A percentile compares a stretch with the other conserved stretches of the same genome.
Conservation (phyloP, 2,888 invertebrate species). For the Pardosa pseudoannulata region DNA sequence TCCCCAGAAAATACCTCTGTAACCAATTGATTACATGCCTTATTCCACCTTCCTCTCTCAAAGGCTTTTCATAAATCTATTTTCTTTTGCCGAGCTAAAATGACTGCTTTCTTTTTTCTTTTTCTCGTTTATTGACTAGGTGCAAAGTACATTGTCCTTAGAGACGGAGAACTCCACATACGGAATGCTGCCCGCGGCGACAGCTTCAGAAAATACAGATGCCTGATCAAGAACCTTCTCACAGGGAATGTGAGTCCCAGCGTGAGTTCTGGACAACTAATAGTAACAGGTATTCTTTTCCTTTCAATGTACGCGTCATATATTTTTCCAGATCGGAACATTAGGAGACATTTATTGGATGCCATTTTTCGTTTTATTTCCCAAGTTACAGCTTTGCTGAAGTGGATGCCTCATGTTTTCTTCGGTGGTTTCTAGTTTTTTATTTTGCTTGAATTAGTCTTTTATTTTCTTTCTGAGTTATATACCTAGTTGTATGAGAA, state of each 20-base stretch:
- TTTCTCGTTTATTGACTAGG: constrained; percentile 23
- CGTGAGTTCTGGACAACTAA: constrained; percentile 65
- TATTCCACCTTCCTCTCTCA: no score
- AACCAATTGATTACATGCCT: no score
- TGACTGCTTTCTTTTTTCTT: neutral
- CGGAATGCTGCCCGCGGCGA: constrained; percentile 63
- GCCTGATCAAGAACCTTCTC: constrained; percentile 61
- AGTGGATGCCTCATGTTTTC: no score
- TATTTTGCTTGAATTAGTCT: no score
- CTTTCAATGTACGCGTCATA: neutral
- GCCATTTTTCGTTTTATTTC: constrained; percentile 14
- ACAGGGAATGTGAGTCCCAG: constrained; percentile 64
- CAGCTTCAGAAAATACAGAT: constrained; percentile 70
- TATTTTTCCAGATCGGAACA: neutral
- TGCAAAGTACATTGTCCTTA: constrained; percentile 64
- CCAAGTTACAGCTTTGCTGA: neutral
- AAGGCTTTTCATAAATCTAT: neutral
- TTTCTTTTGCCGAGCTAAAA: neutral
- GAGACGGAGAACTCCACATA: constrained; percentile 69
- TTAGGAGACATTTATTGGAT: constrained; percentile 1
- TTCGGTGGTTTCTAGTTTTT: no score
- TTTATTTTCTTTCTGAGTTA: no score
- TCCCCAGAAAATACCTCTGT: no score
- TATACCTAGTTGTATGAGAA: no score
- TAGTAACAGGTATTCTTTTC: constrained; percentile 64